A percentile compares a stretch with the other conserved stretches of the same genome.
These are phyloP conservation scores for Phyllotis vaccarum DNA, from an alignment of 2,797 vertebrate genomes.

Conservation along the genomic window DNA sequence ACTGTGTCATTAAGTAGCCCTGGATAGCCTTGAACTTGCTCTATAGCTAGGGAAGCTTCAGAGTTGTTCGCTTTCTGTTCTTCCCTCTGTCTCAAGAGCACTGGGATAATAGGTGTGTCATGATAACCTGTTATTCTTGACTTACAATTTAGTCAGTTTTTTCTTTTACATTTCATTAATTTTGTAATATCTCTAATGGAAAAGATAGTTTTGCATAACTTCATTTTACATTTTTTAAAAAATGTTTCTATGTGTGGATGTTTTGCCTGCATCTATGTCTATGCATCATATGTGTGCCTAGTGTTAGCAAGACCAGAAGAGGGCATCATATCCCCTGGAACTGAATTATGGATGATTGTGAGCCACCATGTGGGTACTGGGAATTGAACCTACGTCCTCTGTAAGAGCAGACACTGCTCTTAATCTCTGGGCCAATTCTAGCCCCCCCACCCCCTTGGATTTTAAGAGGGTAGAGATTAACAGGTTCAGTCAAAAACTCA, in stretches of 20 bases:
- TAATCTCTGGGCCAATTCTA: not conserved
- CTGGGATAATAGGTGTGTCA: not conserved
- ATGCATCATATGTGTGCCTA: not conserved
- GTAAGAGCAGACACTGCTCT: not conserved
- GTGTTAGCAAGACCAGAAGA: not conserved
- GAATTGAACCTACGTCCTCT: not conserved
- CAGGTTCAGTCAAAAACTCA: not conserved
- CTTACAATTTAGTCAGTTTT: not conserved
- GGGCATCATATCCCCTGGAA: not conserved
- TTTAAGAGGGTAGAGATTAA: not conserved
- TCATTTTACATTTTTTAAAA: constrained; percentile 35
- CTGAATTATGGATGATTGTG: not conserved
- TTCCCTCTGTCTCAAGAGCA: not conserved
- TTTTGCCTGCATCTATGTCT: not conserved
- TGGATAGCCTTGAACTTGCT: not conserved
- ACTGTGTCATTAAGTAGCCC: not conserved
- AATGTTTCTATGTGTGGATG: too few relatives aligned
- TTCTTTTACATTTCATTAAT: not conserved
- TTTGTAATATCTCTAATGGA: not conserved
- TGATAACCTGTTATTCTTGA: not conserved
- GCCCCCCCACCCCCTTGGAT: not conserved
- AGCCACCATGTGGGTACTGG: not conserved
- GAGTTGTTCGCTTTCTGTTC: not conserved
- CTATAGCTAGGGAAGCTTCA: not conserved
- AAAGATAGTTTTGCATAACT: constrained; percentile 15